phyloP scores from a whole-genome alignment of 2,113 vertebrate species.

The Raja brachyura region DNA sequence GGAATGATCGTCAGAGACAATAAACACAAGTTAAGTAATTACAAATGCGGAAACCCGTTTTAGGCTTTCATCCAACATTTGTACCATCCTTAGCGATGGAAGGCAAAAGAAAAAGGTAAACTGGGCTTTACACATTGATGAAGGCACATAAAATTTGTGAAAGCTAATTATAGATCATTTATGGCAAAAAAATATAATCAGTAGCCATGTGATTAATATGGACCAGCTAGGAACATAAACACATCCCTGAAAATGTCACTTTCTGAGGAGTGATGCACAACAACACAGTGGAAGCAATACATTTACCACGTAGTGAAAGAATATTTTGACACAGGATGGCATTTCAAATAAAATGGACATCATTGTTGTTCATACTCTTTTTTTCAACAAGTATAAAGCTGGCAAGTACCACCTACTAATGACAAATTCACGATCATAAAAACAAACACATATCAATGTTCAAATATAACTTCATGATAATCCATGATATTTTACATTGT shows the following conservation, averaged over 20 bases:
- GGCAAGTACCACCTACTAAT: not conserved
- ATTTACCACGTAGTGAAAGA: not conserved
- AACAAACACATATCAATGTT: not conserved
- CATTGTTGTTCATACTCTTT: not conserved
- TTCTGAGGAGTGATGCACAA: not conserved
- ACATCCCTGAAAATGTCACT: not conserved
- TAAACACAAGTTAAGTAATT: not conserved
- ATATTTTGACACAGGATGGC: not conserved
- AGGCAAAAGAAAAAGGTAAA: not conserved
- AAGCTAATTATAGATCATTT: too few relatives aligned
- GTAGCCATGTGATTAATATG: not conserved
- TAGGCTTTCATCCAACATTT: not conserved
- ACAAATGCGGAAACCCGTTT: not conserved
- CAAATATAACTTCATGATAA: not conserved
- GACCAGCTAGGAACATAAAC: not conserved
- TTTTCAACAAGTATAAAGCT: not conserved
- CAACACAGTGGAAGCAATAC: not conserved
- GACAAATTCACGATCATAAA: not conserved
- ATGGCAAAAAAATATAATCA: not conserved
- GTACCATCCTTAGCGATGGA: not conserved
- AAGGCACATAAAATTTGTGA: too few relatives aligned
- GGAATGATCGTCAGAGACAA: not conserved
- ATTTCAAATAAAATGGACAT: not conserved
- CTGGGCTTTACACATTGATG: too few relatives aligned
- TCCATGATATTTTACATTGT: not conserved